Base-by-base conservation (phyloP, 2,113 vertebrate species). In the Tretioscincus oriximinensis region DNA sequence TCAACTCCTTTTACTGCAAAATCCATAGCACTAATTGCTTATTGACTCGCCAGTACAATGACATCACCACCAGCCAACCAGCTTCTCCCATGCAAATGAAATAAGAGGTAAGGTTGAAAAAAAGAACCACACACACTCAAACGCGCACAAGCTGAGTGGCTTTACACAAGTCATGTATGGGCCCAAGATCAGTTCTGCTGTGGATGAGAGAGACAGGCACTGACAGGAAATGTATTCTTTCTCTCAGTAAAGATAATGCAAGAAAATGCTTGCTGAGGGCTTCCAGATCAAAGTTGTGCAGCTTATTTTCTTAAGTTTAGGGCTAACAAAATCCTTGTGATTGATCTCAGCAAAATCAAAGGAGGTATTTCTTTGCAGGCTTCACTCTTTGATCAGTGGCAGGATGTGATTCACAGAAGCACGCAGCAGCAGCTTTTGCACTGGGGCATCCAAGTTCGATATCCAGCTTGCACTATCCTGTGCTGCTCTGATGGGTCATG, bases 41-140 rank as follows among this genome's bases (percentile, higher is more conserved):
- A 94, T 93, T 90, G 95, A 94, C 89, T 77, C 88, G 82, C 86
- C 87, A 89, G 86, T 84, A 89, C 76, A 85, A 93, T 96, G 94
- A 95, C 94, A 94, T 96, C 95, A 95, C 88, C 83, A 80, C 28
- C 29, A 87, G 90, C 95, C 95, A 95, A 96, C 95, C 81, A 88
- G 84, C n/a, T 83, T 64, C 63, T 45, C 12, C 31, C 29, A 63
- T 75, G 74, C 83, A 80, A 85, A 85, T 76, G 73, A 79, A 84
- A 64, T 75, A 49, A 69, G 71, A 31, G 69, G 69, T 63, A 71
- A 72, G 67, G 35, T 41, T 41, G 35, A 41, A 76, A 79, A 63
- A 74, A 51, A 51, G 12, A 51, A 9, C 3, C 49, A 51, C 49
- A 14, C 49, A 51, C 49, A 9, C 35, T 3, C 35, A 41, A 12